Conservation (phyloP, 1,140 invertebrate species). For the Halesus radiatus region DNA sequence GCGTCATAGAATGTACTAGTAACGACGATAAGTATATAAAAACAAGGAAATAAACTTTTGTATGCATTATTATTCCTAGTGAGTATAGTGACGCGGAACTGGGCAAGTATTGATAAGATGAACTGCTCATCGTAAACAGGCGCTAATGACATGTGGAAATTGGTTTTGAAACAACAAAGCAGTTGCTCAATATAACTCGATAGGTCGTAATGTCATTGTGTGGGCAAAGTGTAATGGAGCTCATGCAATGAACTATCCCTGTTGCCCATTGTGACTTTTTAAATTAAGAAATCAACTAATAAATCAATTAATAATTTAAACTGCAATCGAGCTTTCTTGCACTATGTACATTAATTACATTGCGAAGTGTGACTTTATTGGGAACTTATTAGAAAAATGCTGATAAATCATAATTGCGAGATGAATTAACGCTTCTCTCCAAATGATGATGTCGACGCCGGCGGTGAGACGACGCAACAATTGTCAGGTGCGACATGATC, state of each 20-base stretch:
- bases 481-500: constrained; percentile 26
- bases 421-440: background rate
- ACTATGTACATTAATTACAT: too few relatives aligned
- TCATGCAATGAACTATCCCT: background rate
- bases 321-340: too few relatives aligned
- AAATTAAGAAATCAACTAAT: too few relatives aligned
- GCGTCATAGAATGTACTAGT: too few relatives aligned
- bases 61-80: too few relatives aligned
- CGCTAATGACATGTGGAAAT: constrained; percentile 16
- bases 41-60: too few relatives aligned
- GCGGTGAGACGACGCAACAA: constrained; percentile 7
- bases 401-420: background rate
- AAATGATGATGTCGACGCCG: background rate
- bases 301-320: too few relatives aligned
- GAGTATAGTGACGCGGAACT: too few relatives aligned
- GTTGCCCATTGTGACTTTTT: too few relatives aligned
- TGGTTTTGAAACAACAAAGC: constrained; percentile 5
- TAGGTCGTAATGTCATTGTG: constrained; percentile 21
- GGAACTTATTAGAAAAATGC: too few relatives aligned
- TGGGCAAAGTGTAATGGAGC: background rate
- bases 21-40: too few relatives aligned
- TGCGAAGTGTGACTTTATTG: too few relatives aligned
- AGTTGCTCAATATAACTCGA: constrained; percentile 19
- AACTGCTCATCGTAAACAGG: background rate
- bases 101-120: constrained; percentile 4